Base-by-base conservation (phyloP, 2,888 invertebrate genomes). In the Tipula confusa region DNA sequence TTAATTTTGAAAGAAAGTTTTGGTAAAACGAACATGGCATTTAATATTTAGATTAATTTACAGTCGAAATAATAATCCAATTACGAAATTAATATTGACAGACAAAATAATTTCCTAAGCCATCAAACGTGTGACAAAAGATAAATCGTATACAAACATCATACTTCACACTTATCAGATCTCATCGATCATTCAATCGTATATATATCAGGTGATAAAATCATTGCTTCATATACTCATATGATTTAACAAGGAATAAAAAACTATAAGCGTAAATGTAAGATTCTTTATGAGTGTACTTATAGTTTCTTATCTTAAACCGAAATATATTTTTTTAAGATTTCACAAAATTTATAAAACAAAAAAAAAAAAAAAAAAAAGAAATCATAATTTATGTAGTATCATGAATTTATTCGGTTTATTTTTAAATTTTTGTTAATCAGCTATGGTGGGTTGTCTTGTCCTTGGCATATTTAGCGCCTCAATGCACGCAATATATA, bases 401-500 rank as follows among this genome's bases (percentile, higher is more conserved):
- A 64, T 64, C 64, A 64, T 64, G 64, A 64, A 64, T 64, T 24
- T 64, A 64, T 64, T 64, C 9, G 64, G 43, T 15, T 43, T 43
- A 15, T 38, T 38, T 11, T 11, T 43, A 15, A 4, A 15, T 64
- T 18, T 64, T 64, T 24, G 24, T 64, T 24, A 64, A 24, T 33
- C 33, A 33, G 33, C 81, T 33, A 82, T 33, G 33, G 33, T 64
- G 64, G 64, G 64, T 64, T 64, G 64, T 64, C 64, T 64, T 85
- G 85, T 85, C 85, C 85, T 85, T 85, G 85, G 85, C 85, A 85
- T 84, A 85, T 84, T 85, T 85, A 85, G 85, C 85, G 85, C 85
- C 84, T 84, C 85, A 85, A 84, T 85, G 85, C 85, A 84, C 84
- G 85, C 84, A 84, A 84, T 84, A 82, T 38, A 82, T 28, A 36